Evolutionary conservation across 2,888 invertebrate species (phyloP).

Genomic region (Caenorhabditis imperialis): DNA sequence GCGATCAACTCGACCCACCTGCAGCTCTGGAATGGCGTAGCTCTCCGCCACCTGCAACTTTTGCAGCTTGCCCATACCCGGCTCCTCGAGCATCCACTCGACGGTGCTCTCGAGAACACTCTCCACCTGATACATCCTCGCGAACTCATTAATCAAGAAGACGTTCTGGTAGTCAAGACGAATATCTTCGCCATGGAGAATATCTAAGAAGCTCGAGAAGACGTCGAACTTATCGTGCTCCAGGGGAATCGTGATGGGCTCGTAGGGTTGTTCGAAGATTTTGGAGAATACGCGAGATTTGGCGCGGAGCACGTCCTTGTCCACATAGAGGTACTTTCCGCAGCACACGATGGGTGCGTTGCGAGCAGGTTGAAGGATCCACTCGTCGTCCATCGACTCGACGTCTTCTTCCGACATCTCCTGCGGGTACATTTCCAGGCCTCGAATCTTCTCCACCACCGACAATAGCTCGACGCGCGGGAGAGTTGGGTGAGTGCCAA

Average conservation of each 20-base stretch:
- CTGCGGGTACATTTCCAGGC: slow-evolving; percentile 11
- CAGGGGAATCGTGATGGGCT: slow-evolving; percentile 41
- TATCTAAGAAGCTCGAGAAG: slow-evolving; percentile 18
- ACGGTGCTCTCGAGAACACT: slow-evolving; percentile 10
- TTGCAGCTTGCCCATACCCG: slow-evolving; percentile 17
- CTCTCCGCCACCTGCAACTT: slow-evolving; percentile 16
- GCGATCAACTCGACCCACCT: neutral
- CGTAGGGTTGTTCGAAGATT: slow-evolving; percentile 39
- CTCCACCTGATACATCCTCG: slow-evolving; percentile 1
- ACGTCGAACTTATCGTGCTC: slow-evolving; percentile 18
- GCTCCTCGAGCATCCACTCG: slow-evolving; percentile 27
- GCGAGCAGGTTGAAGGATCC: slow-evolving; percentile 35
- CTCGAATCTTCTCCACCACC: slow-evolving; percentile 25
- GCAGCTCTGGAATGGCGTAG: slow-evolving; percentile 24
- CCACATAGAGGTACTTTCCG: slow-evolving; percentile 41
- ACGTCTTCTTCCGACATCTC: neutral
- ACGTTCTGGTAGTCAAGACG: slow-evolving; percentile 22
- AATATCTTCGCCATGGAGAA: slow-evolving; percentile 36
- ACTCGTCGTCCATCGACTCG: slow-evolving; percentile 45
- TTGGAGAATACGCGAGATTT: slow-evolving; percentile 38
- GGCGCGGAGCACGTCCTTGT: slow-evolving; percentile 37
- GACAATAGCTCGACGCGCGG: slow-evolving; percentile 23
- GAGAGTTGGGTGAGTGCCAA: slow-evolving; percentile 35
- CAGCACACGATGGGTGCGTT: slow-evolving; percentile 39
- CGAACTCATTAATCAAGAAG: slow-evolving; percentile 14